phyloP scores from a whole-genome alignment of 1,140 invertebrate genomes.

The Drosophila sp. region DNA sequence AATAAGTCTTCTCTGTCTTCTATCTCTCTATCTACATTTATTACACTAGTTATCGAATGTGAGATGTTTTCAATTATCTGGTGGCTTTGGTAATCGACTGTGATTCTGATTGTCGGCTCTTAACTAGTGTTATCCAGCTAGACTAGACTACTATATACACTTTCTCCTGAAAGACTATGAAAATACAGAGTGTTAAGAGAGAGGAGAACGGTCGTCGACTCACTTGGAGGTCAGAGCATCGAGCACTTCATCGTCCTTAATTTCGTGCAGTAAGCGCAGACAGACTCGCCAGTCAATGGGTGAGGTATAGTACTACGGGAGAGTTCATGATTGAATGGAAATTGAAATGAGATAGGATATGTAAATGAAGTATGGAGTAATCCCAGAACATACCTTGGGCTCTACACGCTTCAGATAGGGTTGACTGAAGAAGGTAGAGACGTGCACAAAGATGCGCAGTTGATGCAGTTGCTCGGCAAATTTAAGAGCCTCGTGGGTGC shows the following conservation, averaged over 20 bases:
- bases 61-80: too few species aligned
- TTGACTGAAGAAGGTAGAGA: constrained; percentile 90
- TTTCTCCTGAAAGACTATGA: too few species aligned
- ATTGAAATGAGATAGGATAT: too few species aligned
- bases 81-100: too few species aligned
- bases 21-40: too few species aligned
- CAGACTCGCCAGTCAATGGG: constrained; percentile 79
- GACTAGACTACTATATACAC: too few species aligned
- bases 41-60: too few species aligned
- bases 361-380: too few species aligned
- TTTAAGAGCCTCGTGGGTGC: constrained; percentile 88
- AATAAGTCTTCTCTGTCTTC: too few species aligned
- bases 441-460: constrained; percentile 90
- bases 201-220: neutral
- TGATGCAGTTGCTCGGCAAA: constrained; percentile 88
- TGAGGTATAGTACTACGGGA: constrained; percentile 59
- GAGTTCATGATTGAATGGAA: neutral
- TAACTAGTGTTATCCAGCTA: too few species aligned
- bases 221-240: constrained; percentile 72
- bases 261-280: constrained; percentile 60
- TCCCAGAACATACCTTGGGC: constrained; percentile 87
- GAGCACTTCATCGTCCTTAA: constrained; percentile 52
- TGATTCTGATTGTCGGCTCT: too few species aligned
- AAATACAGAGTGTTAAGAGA: too few species aligned
- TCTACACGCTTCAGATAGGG: constrained; percentile 89